Conservation (phyloP, 2,888 invertebrate genomes). For the Callyntrura sp. region DNA sequence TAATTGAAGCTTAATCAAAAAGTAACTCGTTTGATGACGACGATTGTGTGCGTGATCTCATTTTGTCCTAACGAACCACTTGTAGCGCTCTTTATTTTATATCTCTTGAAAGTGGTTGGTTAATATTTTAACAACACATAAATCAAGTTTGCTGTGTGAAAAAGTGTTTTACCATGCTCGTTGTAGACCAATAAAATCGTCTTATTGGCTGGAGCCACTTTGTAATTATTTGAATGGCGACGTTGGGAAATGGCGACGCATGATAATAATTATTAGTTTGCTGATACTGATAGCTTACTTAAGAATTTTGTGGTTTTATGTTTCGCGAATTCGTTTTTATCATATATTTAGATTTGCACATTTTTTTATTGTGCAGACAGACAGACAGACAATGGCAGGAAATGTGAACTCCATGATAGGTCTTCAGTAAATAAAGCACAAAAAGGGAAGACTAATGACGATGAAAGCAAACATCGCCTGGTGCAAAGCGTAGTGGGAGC, state of each 20-base stretch:
- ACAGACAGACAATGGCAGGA: constrained; percentile 19
- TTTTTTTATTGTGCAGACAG: background rate
- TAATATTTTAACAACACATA: background rate
- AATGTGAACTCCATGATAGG: constrained; percentile 1
- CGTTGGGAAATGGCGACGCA: constrained; percentile 36
- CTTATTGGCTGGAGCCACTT: constrained; percentile 66
- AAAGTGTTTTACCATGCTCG: too few relatives aligned
- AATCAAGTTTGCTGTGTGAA: background rate
- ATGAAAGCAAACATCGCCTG: background rate
- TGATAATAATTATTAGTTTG: constrained; percentile 1
- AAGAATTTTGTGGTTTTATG: constrained; percentile 57
- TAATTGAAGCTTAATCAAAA: too few relatives aligned
- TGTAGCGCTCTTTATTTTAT: too few relatives aligned
- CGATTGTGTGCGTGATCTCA: too few relatives aligned
- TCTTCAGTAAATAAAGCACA: constrained; percentile 22
- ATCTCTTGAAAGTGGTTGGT: too few relatives aligned
- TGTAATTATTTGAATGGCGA: constrained; percentile 60
- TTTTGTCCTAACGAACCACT: too few relatives aligned
- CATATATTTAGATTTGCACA: too few relatives aligned
- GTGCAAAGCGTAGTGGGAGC: too few relatives aligned
- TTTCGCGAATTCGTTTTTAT: constrained; percentile 26
- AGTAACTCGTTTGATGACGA: too few relatives aligned
- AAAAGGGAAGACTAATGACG: background rate
- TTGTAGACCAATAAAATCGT: constrained; percentile 33
- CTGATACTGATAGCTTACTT: constrained; percentile 1